phyloP scores from a whole-genome alignment of 2,888 invertebrate species.

The Metallyticus violacea region DNA sequence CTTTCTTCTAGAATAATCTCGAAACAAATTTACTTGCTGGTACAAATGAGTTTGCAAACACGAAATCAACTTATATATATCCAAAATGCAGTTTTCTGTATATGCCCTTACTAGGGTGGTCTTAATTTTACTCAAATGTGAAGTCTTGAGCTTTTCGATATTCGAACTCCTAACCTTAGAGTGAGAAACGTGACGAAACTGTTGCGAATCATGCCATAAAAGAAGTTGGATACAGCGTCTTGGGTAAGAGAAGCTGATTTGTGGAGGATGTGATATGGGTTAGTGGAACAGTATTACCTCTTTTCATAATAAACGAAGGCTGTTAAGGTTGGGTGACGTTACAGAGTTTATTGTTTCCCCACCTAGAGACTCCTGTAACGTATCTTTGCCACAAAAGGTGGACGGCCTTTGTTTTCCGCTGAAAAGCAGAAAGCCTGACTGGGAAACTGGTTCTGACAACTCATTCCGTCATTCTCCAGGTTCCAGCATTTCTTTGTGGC shows the following conservation, averaged over 20 bases:
- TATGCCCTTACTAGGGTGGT: no score
- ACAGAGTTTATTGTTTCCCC: neutral
- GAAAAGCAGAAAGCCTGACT: neutral
- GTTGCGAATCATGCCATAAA: neutral
- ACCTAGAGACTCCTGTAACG: no score
- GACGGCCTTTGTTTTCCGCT: neutral
- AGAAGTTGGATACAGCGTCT: neutral
- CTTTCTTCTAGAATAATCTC: no score
- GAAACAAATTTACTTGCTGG: no score
- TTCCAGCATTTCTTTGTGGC: neutral
- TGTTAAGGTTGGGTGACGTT: neutral
- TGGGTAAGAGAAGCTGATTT: neutral
- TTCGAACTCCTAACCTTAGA: no score
- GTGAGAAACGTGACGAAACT: no score
- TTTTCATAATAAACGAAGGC: neutral
- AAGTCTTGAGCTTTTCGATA: no score
- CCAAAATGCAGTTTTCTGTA: no score
- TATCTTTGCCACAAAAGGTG: neutral
- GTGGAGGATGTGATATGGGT: neutral
- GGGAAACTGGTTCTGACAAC: neutral
- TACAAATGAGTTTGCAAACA: no score
- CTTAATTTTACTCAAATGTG: no score
- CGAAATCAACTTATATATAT: no score
- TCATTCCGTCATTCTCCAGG: neutral
- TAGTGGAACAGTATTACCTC: neutral